phyloP scores from a whole-genome alignment of 2,888 invertebrate genomes.

The Drosophila monieri region DNA sequence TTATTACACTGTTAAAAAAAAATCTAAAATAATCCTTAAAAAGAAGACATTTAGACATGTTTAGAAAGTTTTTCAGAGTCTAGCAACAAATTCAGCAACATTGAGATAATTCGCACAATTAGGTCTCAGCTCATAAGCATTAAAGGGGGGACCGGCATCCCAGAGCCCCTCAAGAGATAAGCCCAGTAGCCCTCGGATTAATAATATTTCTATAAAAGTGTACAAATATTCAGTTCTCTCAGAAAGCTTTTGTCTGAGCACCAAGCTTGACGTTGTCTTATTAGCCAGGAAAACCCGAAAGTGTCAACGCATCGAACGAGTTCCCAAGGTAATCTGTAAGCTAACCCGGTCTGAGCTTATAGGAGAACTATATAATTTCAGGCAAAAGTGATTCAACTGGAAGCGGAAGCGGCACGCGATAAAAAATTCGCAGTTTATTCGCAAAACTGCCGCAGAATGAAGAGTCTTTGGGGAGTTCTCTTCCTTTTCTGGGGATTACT shows the following conservation, averaged over 20 bases:
- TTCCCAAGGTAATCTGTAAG: constrained; percentile 52
- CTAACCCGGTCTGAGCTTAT: constrained; percentile 20
- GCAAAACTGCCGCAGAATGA: constrained; percentile 26
- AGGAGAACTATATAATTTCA: constrained; percentile 10
- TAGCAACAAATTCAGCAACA: constrained; percentile 14
- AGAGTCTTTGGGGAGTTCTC: constrained; percentile 5
- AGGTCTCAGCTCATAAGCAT: constrained; percentile 61
- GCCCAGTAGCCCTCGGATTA: constrained; percentile 5
- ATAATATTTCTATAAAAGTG: constrained; percentile 10
- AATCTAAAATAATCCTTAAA: neutral
- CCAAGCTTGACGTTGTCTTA: neutral
- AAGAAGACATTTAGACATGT: neutral
- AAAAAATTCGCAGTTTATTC: constrained; percentile 43
- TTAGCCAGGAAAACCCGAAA: constrained; percentile 47
- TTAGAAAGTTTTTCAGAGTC: neutral
- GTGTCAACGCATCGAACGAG: constrained; percentile 51
- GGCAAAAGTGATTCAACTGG: constrained; percentile 27
- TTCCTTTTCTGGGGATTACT: constrained; percentile 25
- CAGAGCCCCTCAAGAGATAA: constrained; percentile 39
- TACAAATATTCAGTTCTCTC: constrained; percentile 1
- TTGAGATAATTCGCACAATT: constrained; percentile 31
- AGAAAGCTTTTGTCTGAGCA: constrained; percentile 9
- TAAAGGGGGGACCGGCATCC: constrained; percentile 67
- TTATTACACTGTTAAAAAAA: neutral
- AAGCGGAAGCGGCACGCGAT: constrained; percentile 68